Percentiles rank a stretch among this genome's conserved stretches.
Evolutionary conservation across 1,140 invertebrate species (phyloP).

Genomic region (Latrodectus geometricus): DNA sequence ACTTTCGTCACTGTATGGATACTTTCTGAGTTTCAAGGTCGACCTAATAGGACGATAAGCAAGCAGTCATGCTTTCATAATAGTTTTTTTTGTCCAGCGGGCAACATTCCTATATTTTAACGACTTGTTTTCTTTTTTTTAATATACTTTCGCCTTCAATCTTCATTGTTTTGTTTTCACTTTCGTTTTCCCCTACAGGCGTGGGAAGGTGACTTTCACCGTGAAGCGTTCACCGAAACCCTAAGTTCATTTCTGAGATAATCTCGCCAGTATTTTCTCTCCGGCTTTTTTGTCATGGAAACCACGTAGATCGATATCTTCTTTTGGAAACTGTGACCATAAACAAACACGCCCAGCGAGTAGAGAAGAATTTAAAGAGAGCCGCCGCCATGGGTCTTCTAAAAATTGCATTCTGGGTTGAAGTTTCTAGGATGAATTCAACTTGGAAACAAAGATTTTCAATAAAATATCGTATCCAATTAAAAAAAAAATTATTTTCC

Average conservation of each 20-base stretch:
- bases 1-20: too few relatives aligned
- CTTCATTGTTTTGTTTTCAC: neutral
- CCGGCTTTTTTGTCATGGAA: neutral
- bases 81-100: neutral
- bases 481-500: too few relatives aligned
- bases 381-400: too few relatives aligned
- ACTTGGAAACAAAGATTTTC: too few relatives aligned
- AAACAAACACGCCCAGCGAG: too few relatives aligned
- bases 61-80: constrained; percentile 18
- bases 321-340: too few relatives aligned
- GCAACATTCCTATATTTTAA: constrained; percentile 17
- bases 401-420: too few relatives aligned
- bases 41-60: neutral
- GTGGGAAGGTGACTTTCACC: constrained; percentile 28
- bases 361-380: too few relatives aligned
- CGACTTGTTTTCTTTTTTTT: neutral
- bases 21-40: too few relatives aligned
- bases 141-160: neutral
- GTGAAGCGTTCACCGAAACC: constrained; percentile 15
- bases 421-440: too few relatives aligned
- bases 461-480: too few relatives aligned
- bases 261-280: neutral
- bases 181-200: constrained; percentile 37
- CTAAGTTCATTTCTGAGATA: neutral
- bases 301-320: neutral